Evolutionary conservation across 92 coral and sea anemone genomes (phyloP).

Genomic region (Phymanthus crucifer): DNA sequence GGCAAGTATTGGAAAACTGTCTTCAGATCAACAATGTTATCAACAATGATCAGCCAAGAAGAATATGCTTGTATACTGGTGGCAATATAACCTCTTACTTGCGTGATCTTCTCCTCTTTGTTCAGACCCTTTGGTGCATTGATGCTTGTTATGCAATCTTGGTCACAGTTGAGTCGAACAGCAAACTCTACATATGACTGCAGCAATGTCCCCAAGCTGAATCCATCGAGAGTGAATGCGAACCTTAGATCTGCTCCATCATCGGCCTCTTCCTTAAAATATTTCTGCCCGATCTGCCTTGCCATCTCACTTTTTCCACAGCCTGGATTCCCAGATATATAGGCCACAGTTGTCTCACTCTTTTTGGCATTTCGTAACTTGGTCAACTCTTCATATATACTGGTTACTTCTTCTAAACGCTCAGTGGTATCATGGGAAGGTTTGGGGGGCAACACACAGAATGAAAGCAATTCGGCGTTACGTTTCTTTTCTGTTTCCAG

Average conservation of each 20-base stretch:
- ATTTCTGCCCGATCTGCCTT: constrained; percentile 38
- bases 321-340: constrained; percentile 45
- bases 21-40: constrained; percentile 17
- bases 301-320: constrained; percentile 48
- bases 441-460: no score
- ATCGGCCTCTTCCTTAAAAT: not conserved
- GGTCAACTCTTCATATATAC: no score
- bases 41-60: constrained; percentile 34
- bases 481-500: no score
- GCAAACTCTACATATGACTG: no score
- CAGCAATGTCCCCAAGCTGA: constrained; percentile 10
- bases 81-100: not conserved
- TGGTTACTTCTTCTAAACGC: no score
- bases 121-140: not conserved
- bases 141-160: not conserved
- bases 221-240: no score
- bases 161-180: not conserved
- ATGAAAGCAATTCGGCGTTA: no score
- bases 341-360: constrained; percentile 14
- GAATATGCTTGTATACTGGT: not conserved
- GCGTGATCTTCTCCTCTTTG: not conserved
- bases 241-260: no score
- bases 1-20: constrained; percentile 6
- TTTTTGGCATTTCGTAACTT: no score
- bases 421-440: no score